phyloP scores from a whole-genome alignment of 2,113 vertebrate genomes.

The Apodemus speciosus region DNA sequence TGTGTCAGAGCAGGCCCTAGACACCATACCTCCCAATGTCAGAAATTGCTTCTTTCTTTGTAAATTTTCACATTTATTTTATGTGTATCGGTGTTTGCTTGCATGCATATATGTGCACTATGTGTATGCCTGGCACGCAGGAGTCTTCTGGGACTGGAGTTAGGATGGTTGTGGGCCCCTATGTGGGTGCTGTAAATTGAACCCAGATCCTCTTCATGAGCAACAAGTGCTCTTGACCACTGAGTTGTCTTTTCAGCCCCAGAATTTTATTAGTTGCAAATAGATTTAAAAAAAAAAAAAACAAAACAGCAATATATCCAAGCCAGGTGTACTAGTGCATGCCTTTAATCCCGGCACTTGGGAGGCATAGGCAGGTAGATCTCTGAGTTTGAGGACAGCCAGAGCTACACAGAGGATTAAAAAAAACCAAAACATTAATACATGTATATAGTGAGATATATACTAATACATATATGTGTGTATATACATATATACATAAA shows the following conservation, averaged over 20 bases:
- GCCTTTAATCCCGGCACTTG: neutral
- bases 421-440: neutral
- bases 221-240: neutral
- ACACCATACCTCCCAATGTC: neutral
- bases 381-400: neutral
- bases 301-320: neutral
- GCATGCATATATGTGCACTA: neutral
- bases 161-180: neutral
- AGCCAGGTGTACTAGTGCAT: neutral
- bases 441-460: neutral
- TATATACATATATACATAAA: neutral
- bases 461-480: neutral
- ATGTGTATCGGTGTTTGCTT: neutral
- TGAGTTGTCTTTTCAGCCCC: neutral
- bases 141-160: neutral
- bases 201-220: neutral
- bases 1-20: neutral
- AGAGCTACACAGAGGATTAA: neutral
- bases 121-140: neutral
- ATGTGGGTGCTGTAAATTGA: neutral
- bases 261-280: slow-evolving; percentile 2
- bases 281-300: neutral
- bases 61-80: neutral
- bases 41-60: neutral
- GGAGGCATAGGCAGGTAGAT: neutral